Conservation (phyloP, 2,113 vertebrate species). For the Helogale parvula region DNA sequence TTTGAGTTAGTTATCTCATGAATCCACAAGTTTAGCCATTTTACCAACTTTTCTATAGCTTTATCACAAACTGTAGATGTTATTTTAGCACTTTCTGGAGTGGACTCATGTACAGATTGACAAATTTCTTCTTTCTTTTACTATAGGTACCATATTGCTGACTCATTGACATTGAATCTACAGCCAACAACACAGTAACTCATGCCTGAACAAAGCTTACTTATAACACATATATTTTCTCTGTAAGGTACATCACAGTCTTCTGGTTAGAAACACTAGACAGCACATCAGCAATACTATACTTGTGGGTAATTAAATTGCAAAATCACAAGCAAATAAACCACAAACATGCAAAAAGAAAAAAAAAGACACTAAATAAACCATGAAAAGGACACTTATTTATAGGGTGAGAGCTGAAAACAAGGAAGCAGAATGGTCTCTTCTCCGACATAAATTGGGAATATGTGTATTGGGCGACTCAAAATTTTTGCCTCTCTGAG, state of each 20-base stretch:
- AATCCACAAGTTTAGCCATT: neutral
- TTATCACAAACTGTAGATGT: neutral
- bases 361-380: neutral
- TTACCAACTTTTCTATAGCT: neutral
- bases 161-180: neutral
- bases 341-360: neutral
- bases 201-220: neutral
- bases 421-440: neutral
- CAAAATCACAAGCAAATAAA: neutral
- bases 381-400: neutral
- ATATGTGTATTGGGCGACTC: neutral
- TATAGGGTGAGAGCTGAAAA: neutral
- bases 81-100: neutral
- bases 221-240: neutral
- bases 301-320: neutral
- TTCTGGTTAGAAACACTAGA: neutral
- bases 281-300: neutral
- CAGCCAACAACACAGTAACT: neutral
- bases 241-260: neutral
- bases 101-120: neutral
- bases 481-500: neutral
- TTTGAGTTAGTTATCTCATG: neutral
- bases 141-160: neutral
- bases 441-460: neutral
- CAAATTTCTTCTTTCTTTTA: neutral